Base-by-base conservation (phyloP, 1,140 invertebrate species). In the Aphaenogaster floridana region DNA sequence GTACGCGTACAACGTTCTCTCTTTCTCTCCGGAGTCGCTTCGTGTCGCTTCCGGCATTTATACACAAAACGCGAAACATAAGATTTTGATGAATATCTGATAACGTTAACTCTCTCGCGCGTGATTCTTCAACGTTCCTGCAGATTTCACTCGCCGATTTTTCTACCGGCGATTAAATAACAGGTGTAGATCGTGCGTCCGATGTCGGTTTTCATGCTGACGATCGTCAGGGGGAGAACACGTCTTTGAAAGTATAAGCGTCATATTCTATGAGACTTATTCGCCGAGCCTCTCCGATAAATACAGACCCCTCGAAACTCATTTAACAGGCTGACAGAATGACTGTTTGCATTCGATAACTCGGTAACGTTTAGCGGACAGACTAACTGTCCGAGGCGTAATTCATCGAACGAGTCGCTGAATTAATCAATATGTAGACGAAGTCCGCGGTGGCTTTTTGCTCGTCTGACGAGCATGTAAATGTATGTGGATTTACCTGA, bases 371-470 rank as follows among this genome's bases (percentile, higher is more conserved):
- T 83, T 48, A 74, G 48, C 80, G 21, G 68, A 83, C 50, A 83
- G 54, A 83, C 68, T 59, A 83, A 74, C 68, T 83, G 54, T 83
- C 54, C 54, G 45, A 80, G 34, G n/a, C 54, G 39, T 74, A 61
- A 83, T 83, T 57, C 68, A 72, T 74, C 80, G 68, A 83, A 61
- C 52, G 36, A 54, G 64, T 36, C 63, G 13, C 54, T 74, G 80
- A 83, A 72, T 83, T 83, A 83, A 83, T 83, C 80, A 59, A 83
- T 83, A 83, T 83, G 80, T 83, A 48, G 68, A 74, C 68, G 42
- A 83, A 57, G 63, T 52, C 13, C 78, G 36, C 11, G 34, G 34
- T 74, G 42, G 50, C n/a, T 83, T 74, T 66, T 74, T 80, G 78
- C 68, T 74, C 54, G 42, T 61, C 42, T 45, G 66, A 81, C 50